phyloP scores from a whole-genome alignment of 53 echinoderm and acorn worm species.

The Paracentrotus lividus region DNA sequence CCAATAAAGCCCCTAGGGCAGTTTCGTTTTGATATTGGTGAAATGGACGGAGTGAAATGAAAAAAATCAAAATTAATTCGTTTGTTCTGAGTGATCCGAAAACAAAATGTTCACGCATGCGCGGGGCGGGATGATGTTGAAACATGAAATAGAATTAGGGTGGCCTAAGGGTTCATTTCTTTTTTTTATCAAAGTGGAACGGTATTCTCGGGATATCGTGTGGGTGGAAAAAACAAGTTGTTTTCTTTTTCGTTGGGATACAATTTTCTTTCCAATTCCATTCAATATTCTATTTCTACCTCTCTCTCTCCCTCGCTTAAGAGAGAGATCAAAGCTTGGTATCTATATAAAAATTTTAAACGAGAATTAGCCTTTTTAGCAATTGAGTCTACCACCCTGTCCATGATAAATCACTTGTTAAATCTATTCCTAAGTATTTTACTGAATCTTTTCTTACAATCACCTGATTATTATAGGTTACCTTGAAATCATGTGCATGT shows the following conservation, averaged over 20 bases:
- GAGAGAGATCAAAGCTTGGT: no score
- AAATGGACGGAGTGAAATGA: conserved; percentile 8
- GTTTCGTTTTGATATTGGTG: not conserved
- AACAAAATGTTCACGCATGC: conserved; percentile 13
- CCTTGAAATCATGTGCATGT: no score
- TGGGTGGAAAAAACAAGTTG: not conserved
- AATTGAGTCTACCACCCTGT: no score
- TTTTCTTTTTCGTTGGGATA: not conserved
- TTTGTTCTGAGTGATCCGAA: not conserved
- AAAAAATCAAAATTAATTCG: conserved; percentile 28
- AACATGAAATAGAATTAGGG: not conserved
- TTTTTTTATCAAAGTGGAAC: not conserved
- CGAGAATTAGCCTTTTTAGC: no score
- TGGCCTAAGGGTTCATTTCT: not conserved
- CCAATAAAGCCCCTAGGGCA: not conserved
- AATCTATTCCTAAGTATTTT: no score
- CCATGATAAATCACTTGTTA: no score
- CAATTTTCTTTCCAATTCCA: not conserved
- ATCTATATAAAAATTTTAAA: no score
- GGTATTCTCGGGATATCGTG: not conserved
- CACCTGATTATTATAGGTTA: no score
- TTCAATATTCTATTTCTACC: not conserved
- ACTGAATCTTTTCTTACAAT: no score
- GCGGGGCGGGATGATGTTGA: not conserved
- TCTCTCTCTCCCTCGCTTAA: not conserved